Evolutionary conservation across 2,113 vertebrate species (phyloP).

Genomic region (Toxotes jaculatrix): DNA sequence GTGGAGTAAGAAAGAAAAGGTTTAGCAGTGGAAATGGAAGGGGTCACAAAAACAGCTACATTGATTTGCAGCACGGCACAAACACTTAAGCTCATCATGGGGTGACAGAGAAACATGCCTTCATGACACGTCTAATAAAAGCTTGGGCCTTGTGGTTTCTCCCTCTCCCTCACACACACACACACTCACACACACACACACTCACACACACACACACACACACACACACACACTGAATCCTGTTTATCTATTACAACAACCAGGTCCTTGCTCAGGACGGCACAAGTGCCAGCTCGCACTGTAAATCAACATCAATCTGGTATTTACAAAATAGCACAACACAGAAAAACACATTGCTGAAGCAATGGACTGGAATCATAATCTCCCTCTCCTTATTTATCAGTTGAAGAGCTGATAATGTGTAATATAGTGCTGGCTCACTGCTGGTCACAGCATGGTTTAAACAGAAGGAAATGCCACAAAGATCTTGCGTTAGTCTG

Average conservation of each 20-base stretch:
- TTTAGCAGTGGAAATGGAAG: slow-evolving; percentile 15
- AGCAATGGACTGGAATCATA: slow-evolving; percentile 39
- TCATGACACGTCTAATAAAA: slow-evolving; percentile 40
- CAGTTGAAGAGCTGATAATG: slow-evolving; percentile 10
- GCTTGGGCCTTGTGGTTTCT: slow-evolving; percentile 6
- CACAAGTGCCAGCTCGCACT: slow-evolving; percentile 2
- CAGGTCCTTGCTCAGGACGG: slow-evolving; percentile 5
- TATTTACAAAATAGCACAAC: slow-evolving; percentile 57
- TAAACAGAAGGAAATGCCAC: slow-evolving; percentile 6
- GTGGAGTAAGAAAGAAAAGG: background rate
- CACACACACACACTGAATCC: slow-evolving; percentile 6
- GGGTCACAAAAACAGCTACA: slow-evolving; percentile 33
- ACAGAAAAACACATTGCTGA: slow-evolving; percentile 15
- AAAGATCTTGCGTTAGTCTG: background rate
- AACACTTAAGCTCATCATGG: slow-evolving; percentile 60
- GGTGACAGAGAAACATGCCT: slow-evolving; percentile 48
- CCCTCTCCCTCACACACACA: no score
- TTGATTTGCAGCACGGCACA: slow-evolving; percentile 45
- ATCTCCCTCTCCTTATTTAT: slow-evolving; percentile 38
- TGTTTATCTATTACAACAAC: slow-evolving; percentile 54
- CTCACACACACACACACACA: background rate
- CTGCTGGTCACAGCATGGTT: background rate
- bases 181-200: background rate
- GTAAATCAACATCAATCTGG: slow-evolving; percentile 56
- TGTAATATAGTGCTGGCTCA: slow-evolving; percentile 5